phyloP scores from a whole-genome alignment of 2,888 invertebrate species.

The Callyntrura sp. region DNA sequence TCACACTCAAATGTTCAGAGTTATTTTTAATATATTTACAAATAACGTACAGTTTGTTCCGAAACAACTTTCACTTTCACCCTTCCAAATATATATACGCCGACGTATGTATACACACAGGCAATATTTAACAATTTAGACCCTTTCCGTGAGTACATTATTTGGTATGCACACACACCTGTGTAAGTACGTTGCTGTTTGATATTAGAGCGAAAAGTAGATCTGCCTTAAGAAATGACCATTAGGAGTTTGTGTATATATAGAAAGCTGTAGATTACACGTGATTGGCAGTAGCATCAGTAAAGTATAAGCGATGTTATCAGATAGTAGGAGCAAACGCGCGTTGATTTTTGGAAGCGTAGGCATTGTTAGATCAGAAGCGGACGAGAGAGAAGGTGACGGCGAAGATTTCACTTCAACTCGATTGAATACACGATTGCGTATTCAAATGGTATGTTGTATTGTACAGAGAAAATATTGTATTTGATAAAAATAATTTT shows the following conservation, averaged over 20 bases:
- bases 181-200: no score
- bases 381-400: slow-evolving; percentile 34
- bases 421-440: slow-evolving; percentile 56
- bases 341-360: slow-evolving; percentile 12
- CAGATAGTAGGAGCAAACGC: neutral
- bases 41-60: slow-evolving; percentile 13
- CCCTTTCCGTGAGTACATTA: no score
- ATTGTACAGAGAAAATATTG: slow-evolving; percentile 54
- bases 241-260: no score
- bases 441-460: slow-evolving; percentile 70
- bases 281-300: no score
- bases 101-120: neutral
- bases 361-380: neutral
- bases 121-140: no score
- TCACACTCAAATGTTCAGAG: slow-evolving; percentile 30
- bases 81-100: neutral
- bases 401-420: slow-evolving; percentile 58
- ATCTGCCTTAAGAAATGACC: no score
- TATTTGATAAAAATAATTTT: no score
- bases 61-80: slow-evolving; percentile 1
- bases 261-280: no score
- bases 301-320: neutral
- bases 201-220: no score
- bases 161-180: no score
- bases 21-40: slow-evolving; percentile 18